A percentile compares a stretch with the other conserved stretches of the same genome.
phyloP scores from a whole-genome alignment of 2,797 vertebrate genomes.

The Tadarida brasiliensis region DNA sequence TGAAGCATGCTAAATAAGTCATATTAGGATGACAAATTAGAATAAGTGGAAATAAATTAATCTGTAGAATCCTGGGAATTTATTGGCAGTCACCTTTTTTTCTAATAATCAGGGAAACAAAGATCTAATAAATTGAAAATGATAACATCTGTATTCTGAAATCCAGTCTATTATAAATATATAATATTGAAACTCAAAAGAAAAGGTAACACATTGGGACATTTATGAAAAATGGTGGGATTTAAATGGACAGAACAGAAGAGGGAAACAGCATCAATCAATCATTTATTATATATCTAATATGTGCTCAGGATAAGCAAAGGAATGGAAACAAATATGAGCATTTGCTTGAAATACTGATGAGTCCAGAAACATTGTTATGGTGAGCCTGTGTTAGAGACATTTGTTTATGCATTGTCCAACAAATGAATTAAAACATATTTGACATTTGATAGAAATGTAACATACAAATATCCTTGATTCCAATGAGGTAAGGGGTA shows the following conservation, averaged over 20 bases:
- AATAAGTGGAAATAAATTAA: background rate
- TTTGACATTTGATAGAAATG: conserved; percentile 13
- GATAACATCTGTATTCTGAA: background rate
- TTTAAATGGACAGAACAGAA: conserved; percentile 21
- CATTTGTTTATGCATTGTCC: background rate
- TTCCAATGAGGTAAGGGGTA: background rate
- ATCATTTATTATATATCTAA: conserved; percentile 4
- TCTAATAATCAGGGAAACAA: conserved; percentile 21
- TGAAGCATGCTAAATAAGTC: background rate
- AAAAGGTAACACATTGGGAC: background rate
- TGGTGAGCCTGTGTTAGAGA: conserved; percentile 10
- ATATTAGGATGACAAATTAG: background rate
- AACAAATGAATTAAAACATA: conserved; percentile 26
- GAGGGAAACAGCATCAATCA: background rate
- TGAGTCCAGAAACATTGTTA: background rate
- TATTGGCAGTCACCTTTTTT: background rate
- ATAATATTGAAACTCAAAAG: background rate
- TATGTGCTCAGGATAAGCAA: conserved; percentile 34
- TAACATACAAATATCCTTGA: conserved; percentile 3
- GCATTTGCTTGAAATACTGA: conserved; percentile 29
- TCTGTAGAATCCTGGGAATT: background rate
- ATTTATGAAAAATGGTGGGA: conserved; percentile 20
- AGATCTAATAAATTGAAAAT: conserved; percentile 39
- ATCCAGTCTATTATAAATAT: background rate
- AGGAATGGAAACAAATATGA: conserved; percentile 5